Base-by-base conservation (phyloP, 1,140 invertebrate species). In the Telenomus remus region DNA sequence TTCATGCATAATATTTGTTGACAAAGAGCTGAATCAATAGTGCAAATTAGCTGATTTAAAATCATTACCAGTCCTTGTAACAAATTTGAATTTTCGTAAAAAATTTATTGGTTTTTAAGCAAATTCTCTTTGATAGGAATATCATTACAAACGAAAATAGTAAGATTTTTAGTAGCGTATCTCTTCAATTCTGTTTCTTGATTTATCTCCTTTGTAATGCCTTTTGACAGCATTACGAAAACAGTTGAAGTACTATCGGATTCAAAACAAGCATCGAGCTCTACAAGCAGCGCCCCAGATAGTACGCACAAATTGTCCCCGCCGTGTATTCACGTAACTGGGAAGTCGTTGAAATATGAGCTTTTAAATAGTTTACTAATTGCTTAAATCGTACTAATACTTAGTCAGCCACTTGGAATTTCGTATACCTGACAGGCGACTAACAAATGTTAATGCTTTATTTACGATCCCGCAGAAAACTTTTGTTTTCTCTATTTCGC, bases 331-430 rank as follows among this genome's bases (percentile, higher is more conserved):
- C 47, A 4, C 13, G 14, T 37, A 42, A 13, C 50, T 27, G 11
- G 13, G 59, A 65, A 65, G 66, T 63, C 66, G 66, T 66, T 51
- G 56, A 68, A 77, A 69, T 72, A 64, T 64, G 68, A 64, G 63
- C 57, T 64, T 57, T 56, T 56, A 63, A 77, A 72, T 68, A 68
- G 63, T 77, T 72, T 43, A 35, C 34, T 68, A 77, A 77, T 77
- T 72, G 63, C 63, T 61, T 42, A 50, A 68, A 72, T 77, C 68
- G 56, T 59, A 77, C 72, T 77, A 72, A 77, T 72, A 77, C 35
- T 76, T 72, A 50, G 56, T 66, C 57, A 37, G 53, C 14, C 54
- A 48, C 49, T 70, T 53, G 33, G 39, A 57, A 51, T 47, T 27
- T 35, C 16, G 43, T 34, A 53, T 59, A 44, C n/a, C 54, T 54